Conservation (phyloP, 2,888 invertebrate species). For the Acheta domesticus region DNA sequence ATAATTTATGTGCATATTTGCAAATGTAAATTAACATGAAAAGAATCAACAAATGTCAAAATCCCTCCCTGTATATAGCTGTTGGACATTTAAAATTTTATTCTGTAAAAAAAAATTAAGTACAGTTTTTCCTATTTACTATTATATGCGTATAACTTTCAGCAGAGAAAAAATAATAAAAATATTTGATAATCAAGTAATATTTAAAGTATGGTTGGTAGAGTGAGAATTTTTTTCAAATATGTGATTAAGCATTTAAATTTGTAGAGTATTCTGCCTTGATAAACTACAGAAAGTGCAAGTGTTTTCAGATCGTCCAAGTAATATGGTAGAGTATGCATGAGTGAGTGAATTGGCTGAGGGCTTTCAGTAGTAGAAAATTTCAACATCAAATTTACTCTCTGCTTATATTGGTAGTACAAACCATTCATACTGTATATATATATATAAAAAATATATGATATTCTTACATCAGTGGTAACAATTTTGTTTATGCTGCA, state of each 20-base stretch:
- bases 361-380: constrained; percentile 8
- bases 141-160: constrained; percentile 20
- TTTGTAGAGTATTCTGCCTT: constrained; percentile 3
- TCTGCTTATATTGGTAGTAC: constrained; percentile 21
- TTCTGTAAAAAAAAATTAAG: constrained; percentile 36
- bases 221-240: constrained; percentile 12
- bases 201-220: neutral
- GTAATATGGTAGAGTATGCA: neutral
- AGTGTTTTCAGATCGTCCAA: constrained; percentile 11
- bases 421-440: constrained; percentile 19
- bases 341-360: neutral
- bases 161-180: neutral
- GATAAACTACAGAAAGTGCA: neutral
- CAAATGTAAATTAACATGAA: constrained; percentile 28
- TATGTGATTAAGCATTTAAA: neutral
- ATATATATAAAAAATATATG: neutral
- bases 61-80: constrained; percentile 37
- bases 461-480: constrained; percentile 7
- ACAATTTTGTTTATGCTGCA: neutral
- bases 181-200: neutral
- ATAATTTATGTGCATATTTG: constrained; percentile 29
- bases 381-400: constrained; percentile 19
- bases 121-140: constrained; percentile 25
- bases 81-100: constrained; percentile 39
- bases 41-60: constrained; percentile 23